Percentiles rank a stretch among this genome's conserved stretches.
These are phyloP conservation scores for Alexandromys fortis DNA, from an alignment of 2,113 vertebrate species.

Conservation along the genomic window DNA sequence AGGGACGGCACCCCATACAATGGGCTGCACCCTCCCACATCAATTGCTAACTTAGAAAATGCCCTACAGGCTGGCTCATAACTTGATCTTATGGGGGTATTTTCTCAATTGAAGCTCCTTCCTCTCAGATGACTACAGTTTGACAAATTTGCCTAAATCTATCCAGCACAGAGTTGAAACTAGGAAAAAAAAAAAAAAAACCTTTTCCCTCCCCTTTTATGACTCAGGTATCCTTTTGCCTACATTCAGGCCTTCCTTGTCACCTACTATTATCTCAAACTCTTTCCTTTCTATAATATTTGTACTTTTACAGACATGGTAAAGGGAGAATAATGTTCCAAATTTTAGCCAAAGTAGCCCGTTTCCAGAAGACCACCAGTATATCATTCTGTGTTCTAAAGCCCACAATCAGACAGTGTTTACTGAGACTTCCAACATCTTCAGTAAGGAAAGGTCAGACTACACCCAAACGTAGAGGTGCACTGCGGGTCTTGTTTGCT, in stretches of 20 bases:
- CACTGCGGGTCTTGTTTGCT: not conserved
- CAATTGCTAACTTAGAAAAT: not conserved
- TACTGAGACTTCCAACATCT: not conserved
- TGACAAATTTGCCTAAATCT: not conserved
- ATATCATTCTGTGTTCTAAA: not conserved
- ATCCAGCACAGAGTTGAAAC: not conserved
- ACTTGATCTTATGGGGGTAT: not conserved
- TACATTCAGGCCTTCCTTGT: too few species aligned
- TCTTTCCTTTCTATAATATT: not conserved
- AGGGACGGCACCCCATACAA: not conserved
- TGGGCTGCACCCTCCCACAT: not conserved
- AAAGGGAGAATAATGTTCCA: not conserved
- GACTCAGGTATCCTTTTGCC: not conserved
- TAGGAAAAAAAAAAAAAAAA: not conserved
- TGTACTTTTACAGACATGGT: not conserved
- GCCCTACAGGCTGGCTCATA: not conserved
- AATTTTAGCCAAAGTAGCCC: too few species aligned
- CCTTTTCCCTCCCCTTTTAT: not conserved
- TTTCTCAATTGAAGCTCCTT: not conserved
- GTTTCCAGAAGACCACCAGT: not conserved
- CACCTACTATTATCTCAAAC: not conserved
- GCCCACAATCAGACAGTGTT: too few species aligned
- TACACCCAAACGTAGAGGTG: not conserved
- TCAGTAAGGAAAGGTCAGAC: not conserved
- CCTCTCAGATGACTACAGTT: not conserved